phyloP scores from a whole-genome alignment of 2,113 vertebrate genomes.

The Pycnonotus jocosus region DNA sequence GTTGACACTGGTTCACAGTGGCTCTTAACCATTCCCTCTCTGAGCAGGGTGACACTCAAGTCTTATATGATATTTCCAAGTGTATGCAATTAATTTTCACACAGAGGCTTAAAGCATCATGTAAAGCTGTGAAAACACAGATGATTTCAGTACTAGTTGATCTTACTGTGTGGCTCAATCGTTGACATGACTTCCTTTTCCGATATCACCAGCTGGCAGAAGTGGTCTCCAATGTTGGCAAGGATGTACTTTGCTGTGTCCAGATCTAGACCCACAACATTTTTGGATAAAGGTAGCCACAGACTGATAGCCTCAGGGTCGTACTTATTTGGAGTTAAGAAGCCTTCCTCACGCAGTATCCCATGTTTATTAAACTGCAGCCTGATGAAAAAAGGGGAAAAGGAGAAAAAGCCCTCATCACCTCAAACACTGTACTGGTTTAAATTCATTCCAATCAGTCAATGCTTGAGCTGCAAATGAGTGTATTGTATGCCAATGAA shows the following conservation, averaged over 20 bases:
- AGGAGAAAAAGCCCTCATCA: neutral
- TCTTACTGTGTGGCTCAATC: constrained; percentile 80
- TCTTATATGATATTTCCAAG: neutral
- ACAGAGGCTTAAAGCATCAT: neutral
- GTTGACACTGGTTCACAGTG: neutral
- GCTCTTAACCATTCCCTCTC: neutral
- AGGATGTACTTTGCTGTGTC: constrained; percentile 81
- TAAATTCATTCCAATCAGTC: neutral
- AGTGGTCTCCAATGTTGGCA: constrained; percentile 81
- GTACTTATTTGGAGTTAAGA: constrained; percentile 77
- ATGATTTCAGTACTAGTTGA: neutral
- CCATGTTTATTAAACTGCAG: constrained; percentile 79
- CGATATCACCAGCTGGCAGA: constrained; percentile 80
- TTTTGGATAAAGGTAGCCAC: constrained; percentile 75
- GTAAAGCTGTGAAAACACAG: neutral
- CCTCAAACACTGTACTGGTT: neutral
- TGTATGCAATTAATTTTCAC: neutral
- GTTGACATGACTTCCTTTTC: constrained; percentile 81
- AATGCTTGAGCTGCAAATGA: neutral
- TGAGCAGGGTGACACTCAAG: neutral
- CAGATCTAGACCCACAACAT: constrained; percentile 73
- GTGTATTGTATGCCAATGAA: neutral
- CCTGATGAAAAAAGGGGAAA: constrained; percentile 5
- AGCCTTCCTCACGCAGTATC: constrained; percentile 76
- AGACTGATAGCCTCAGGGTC: constrained; percentile 76